These are phyloP conservation scores for Sarcophaga peregrina DNA, from an alignment of 1,140 invertebrate genomes.

Conservation along the genomic window DNA sequence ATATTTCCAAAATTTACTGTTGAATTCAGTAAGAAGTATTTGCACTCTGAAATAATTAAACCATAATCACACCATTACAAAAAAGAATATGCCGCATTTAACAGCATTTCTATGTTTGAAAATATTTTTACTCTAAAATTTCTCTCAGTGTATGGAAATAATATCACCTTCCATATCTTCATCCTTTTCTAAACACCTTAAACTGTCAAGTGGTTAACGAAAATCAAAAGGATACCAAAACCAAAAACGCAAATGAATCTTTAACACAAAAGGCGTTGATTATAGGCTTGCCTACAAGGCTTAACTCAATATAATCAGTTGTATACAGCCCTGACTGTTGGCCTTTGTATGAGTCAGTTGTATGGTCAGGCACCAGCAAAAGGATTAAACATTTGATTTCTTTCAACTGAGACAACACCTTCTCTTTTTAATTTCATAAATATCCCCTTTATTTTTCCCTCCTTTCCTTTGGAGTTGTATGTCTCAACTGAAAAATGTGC, in stretches of 20 bases:
- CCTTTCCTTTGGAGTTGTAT: too few relatives aligned
- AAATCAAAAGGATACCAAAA: not conserved
- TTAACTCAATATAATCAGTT: too few relatives aligned
- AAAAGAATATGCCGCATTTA: too few relatives aligned
- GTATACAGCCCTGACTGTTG: too few relatives aligned
- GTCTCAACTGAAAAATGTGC: too few relatives aligned
- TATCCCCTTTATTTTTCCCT: too few relatives aligned
- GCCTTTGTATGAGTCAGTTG: not conserved
- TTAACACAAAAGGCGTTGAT: constrained; percentile 29
- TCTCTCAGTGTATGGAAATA: not conserved
- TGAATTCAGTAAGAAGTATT: too few relatives aligned
- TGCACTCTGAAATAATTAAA: too few relatives aligned
- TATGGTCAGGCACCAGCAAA: not conserved
- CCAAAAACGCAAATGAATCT: not conserved
- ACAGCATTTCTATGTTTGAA: too few relatives aligned
- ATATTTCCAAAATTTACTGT: too few relatives aligned
- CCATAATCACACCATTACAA: too few relatives aligned
- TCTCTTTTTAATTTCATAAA: not conserved
- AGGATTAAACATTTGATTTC: constrained; percentile 26
- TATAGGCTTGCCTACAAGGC: not conserved
- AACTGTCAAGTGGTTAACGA: constrained; percentile 29
- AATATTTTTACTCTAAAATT: too few relatives aligned
- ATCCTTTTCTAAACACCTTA: not conserved
- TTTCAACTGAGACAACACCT: constrained; percentile 4
- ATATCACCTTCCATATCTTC: constrained; percentile 3